These are phyloP conservation scores for Sphaeridia pumilis DNA, from an alignment of 2,888 invertebrate genomes.

Conservation along the genomic window DNA sequence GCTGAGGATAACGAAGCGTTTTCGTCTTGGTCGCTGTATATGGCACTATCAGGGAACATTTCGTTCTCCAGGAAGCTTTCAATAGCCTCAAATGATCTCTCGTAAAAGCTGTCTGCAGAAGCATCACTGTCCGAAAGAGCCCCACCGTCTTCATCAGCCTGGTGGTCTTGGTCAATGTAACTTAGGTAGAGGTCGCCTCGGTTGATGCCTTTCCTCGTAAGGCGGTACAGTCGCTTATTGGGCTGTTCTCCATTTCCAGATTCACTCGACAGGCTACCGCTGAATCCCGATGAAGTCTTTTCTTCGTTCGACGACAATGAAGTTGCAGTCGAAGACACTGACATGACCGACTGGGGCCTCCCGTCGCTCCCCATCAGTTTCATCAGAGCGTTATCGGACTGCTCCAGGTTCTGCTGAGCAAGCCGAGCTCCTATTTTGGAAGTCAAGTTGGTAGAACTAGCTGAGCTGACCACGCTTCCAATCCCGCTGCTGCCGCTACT, in stretches of 20 bases:
- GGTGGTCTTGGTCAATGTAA: constrained; percentile 35
- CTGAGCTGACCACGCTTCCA: constrained; percentile 32
- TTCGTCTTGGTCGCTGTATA: constrained; percentile 66
- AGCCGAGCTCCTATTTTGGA: constrained; percentile 53
- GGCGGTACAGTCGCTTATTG: constrained; percentile 11
- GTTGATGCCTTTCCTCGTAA: constrained; percentile 32
- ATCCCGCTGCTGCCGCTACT: constrained; percentile 34
- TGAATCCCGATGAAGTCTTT: constrained; percentile 24
- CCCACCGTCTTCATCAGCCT: constrained; percentile 35
- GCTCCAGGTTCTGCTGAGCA: constrained; percentile 46
- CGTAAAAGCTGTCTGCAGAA: constrained; percentile 60
- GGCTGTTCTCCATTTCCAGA: not conserved
- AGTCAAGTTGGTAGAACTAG: constrained; percentile 31
- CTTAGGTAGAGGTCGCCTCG: constrained; percentile 34
- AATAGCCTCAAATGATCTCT: constrained; percentile 60
- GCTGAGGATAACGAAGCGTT: constrained; percentile 28
- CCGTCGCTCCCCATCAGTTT: constrained; percentile 48
- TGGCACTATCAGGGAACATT: constrained; percentile 67
- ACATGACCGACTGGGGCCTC: constrained; percentile 44
- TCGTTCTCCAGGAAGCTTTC: constrained; percentile 56
- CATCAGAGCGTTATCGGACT: constrained; percentile 71
- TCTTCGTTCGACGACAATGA: constrained; percentile 36
- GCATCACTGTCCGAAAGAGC: constrained; percentile 40
- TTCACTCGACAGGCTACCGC: constrained; percentile 14
- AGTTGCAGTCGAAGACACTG: constrained; percentile 43